Evolutionary conservation across 1,140 invertebrate genomes (phyloP).

Genomic region (Drosophila pallidifrons): DNA sequence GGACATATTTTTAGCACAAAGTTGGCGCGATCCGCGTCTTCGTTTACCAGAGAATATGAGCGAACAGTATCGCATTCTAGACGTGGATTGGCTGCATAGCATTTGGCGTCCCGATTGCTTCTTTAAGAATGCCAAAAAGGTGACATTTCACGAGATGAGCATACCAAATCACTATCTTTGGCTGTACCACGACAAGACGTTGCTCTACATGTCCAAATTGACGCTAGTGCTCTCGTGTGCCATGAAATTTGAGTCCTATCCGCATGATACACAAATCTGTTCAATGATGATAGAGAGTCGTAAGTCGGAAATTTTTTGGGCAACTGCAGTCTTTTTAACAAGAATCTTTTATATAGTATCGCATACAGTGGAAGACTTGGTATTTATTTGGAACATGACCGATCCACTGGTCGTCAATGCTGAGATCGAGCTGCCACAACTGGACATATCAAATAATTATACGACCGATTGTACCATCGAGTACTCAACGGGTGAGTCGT

Average conservation of each 20-base stretch:
- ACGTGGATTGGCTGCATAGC: slow-evolving; percentile 95
- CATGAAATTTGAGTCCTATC: slow-evolving; percentile 97
- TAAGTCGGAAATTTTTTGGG: slow-evolving; percentile 86
- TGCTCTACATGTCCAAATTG: slow-evolving; percentile 97
- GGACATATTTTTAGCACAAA: slow-evolving; percentile 96
- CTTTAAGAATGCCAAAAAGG: slow-evolving; percentile 97
- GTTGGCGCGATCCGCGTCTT: slow-evolving; percentile 94
- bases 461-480: slow-evolving; percentile 95
- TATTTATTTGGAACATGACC: slow-evolving; percentile 95
- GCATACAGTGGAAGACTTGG: slow-evolving; percentile 92
- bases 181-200: slow-evolving; percentile 95
- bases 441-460: slow-evolving; percentile 94
- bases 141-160: slow-evolving; percentile 97
- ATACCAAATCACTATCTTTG: slow-evolving; percentile 97
- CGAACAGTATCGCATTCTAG: slow-evolving; percentile 94
- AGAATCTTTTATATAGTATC: slow-evolving; percentile 88
- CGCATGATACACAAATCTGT: slow-evolving; percentile 95
- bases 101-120: slow-evolving; percentile 97
- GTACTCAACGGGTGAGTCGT: slow-evolving; percentile 90
- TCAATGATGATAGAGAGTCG: slow-evolving; percentile 96
- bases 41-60: slow-evolving; percentile 96
- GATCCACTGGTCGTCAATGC: slow-evolving; percentile 94
- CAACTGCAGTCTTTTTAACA: background rate
- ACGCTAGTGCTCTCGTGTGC: slow-evolving; percentile 95
- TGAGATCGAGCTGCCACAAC: slow-evolving; percentile 94